Base-by-base conservation (phyloP, 2,113 vertebrate genomes). In the Amphilophus citrinellus region DNA sequence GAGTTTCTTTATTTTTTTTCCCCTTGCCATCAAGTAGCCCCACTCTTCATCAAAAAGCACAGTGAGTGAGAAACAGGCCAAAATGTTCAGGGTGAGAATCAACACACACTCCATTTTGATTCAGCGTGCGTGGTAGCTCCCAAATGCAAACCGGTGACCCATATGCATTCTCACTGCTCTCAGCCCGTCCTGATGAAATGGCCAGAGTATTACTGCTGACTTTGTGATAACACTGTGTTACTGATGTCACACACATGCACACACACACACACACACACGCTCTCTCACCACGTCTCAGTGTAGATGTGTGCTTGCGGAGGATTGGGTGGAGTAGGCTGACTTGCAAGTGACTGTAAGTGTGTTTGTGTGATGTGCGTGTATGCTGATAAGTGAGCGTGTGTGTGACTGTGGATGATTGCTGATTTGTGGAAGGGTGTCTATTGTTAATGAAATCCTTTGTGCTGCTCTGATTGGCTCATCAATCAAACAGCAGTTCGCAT, bases 381-480 rank as follows among this genome's bases (percentile, higher is more conserved):
- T 76, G 42, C 88, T 83, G 84, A 81, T 88, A 88, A 91, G 87
- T 84, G 83, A 77, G 82, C 84, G 85, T 90, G 83, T 83, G 89
- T 89, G 85, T 63, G 85, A 68, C 88, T 71, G 89, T 93, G 92
- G 87, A 91, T 95, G 95, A 96, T 94, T 95, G 93, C 94, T 96
- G 95, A 94, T 96, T 96, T 94, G 94, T 92, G 90, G 89, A 90
- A 85, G 92, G 88, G 92, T 92, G 93, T 95, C 94, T 93, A 79
- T 94, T 94, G 93, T 94, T 96, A 96, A 96, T 96, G 94, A 96
- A 95, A 94, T 94, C 93, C 91, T 96, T 96, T 96, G 94, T 95
- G 95, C 84, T 60, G 18, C 93, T 93, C 93, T 95, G 95, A 96
- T 96, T 96, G 94, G 93, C 90, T 94, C 94, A 96, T 96, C 94